These are phyloP conservation scores for Channa maculata DNA, from an alignment of 2,113 vertebrate genomes.

Conservation along the genomic window DNA sequence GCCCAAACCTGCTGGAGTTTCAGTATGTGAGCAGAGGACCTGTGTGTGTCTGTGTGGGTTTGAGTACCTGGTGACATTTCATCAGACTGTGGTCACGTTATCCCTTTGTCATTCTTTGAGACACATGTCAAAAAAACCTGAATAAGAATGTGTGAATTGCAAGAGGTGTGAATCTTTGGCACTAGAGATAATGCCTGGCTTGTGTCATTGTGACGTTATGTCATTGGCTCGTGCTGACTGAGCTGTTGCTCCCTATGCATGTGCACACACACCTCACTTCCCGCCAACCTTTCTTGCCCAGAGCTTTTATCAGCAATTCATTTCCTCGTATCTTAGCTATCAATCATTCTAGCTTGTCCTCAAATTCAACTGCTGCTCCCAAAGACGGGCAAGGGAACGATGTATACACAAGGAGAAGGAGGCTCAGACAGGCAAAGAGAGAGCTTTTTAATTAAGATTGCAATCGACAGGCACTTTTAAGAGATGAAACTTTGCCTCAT, in stretches of 20 bases:
- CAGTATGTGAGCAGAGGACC: slow-evolving; percentile 6
- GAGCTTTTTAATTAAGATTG: slow-evolving; percentile 80
- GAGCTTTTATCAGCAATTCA: slow-evolving; percentile 79
- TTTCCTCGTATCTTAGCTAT: slow-evolving; percentile 77
- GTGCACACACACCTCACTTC: slow-evolving; percentile 19
- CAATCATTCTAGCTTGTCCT: slow-evolving; percentile 74
- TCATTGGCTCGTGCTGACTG: slow-evolving; percentile 41
- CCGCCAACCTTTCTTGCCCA: slow-evolving; percentile 61
- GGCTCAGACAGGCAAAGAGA: slow-evolving; percentile 44
- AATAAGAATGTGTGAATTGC: slow-evolving; percentile 29
- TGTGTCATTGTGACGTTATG: slow-evolving; percentile 42
- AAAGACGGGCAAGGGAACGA: slow-evolving; percentile 53
- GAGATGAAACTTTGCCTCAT: slow-evolving; percentile 64
- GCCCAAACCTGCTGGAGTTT: slow-evolving; percentile 23
- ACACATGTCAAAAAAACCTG: slow-evolving; percentile 18
- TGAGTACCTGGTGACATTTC: slow-evolving; percentile 42
- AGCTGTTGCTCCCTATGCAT: slow-evolving; percentile 8
- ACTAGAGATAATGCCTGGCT: slow-evolving; percentile 53
- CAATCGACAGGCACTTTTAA: slow-evolving; percentile 64
- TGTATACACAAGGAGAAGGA: slow-evolving; percentile 60
- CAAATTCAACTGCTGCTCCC: slow-evolving; percentile 61
- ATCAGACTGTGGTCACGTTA: slow-evolving; percentile 51
- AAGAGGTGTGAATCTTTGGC: slow-evolving; percentile 44
- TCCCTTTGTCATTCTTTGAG: slow-evolving; percentile 41
- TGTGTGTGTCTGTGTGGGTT: slow-evolving; percentile 31